A percentile compares a stretch with the other conserved stretches of the same genome.
Conservation (phyloP, 2,797 vertebrate genomes). For the Danionella dracula region DNA sequence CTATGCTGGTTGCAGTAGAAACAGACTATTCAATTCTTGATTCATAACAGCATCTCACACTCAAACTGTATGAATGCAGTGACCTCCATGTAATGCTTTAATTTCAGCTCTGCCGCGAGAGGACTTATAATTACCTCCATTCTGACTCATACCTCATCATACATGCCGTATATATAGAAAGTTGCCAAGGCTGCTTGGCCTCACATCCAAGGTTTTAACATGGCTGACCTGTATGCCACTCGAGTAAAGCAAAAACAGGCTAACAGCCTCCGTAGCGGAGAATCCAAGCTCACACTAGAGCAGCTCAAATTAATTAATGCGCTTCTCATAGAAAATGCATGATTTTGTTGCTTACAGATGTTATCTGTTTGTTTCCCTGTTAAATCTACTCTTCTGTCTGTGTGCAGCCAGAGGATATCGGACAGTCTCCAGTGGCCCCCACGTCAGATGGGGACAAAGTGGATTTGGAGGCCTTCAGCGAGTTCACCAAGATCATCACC, state of each 20-base stretch:
- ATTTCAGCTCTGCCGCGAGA: not conserved
- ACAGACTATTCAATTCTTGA: not conserved
- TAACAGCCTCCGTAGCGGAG: not conserved
- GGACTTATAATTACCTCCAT: not conserved
- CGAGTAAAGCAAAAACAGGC: not conserved
- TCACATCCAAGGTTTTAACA: conserved; percentile 4
- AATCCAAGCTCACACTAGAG: not conserved
- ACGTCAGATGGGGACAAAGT: conserved; percentile 91
- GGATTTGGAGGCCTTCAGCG: conserved; percentile 95
- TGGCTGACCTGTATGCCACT: conserved; percentile 19
- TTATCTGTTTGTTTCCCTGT: not conserved
- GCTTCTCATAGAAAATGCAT: not conserved
- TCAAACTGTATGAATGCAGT: not conserved
- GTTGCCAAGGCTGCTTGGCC: conserved; percentile 1
- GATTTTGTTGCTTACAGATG: not conserved
- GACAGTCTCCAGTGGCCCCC: conserved; percentile 85
- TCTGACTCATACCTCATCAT: not conserved
- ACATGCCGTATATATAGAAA: conserved; percentile 1
- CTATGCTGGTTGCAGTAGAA: not conserved
- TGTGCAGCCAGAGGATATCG: conserved; percentile 86
- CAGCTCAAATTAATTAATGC: not conserved
- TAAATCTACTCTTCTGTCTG: not conserved
- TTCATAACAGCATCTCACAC: not conserved
- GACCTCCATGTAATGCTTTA: conserved; percentile 3
- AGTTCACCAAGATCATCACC: conserved; percentile 99